Conservation (phyloP, 2,113 vertebrate genomes). For the Neolamprologus caudopunctatus region DNA sequence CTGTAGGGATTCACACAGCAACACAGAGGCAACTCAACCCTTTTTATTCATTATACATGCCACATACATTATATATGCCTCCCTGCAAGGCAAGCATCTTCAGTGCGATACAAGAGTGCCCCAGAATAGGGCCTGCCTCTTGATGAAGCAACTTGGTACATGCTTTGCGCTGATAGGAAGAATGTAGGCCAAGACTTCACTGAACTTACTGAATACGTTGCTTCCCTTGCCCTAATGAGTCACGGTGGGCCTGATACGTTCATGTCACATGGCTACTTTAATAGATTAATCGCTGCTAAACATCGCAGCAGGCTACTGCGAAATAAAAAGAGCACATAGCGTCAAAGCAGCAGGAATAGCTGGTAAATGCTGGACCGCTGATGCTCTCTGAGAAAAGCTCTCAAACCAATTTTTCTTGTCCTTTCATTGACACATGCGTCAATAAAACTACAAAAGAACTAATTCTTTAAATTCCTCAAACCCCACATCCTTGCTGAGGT, state of each 20-base stretch:
- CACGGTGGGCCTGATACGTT: neutral
- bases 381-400: neutral
- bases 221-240: neutral
- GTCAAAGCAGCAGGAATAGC: neutral
- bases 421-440: neutral
- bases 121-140: conserved; percentile 23
- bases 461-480: neutral
- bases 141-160: neutral
- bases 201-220: neutral
- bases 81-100: conserved; percentile 53
- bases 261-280: neutral
- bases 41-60: conserved; percentile 66
- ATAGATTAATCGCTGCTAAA: conserved; percentile 15
- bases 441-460: neutral
- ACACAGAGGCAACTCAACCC: conserved; percentile 48
- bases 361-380: neutral
- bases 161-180: neutral
- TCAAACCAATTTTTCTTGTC: neutral
- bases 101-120: conserved; percentile 15
- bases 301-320: neutral
- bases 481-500: neutral
- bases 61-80: conserved; percentile 66
- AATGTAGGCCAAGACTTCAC: conserved; percentile 32
- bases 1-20: conserved; percentile 41
- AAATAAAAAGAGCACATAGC: neutral